Base-by-base conservation (phyloP, 1,140 invertebrate genomes). In the Drosophila elegans region DNA sequence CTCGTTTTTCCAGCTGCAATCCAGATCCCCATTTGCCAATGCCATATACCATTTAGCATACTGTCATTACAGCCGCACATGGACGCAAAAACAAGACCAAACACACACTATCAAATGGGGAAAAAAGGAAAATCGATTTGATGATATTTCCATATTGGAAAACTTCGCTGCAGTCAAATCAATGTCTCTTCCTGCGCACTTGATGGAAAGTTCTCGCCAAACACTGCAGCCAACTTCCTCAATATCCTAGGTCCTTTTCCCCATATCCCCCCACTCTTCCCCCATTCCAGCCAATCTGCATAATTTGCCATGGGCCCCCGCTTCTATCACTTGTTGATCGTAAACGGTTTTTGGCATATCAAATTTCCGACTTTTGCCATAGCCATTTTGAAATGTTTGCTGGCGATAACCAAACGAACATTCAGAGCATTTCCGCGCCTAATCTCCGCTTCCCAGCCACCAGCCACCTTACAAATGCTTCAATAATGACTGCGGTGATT, bases 251-350 rank as follows among this genome's bases (percentile, higher is more conserved):
- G 54, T 66, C 34, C 36, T 32, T 10, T 27, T 11, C 48, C n/a
- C 54, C n/a, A 25, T 10, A 60, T 32, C 13, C 25, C 5, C 48
- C 34, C 21, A 6, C 13, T 1, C 10, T 12, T 7, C n/a, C 10
- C 46, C 36, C 44, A 5, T 56, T 25, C 46, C 68, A 52, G 55
- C 34, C 75, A 66, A 86, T 86, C 82, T 78, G 46, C 82, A 86
- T 86, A 86, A 83, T 83, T 86, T 83, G 83, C 57, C 74, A 74
- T 13, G 46, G 13, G 55, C 34, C 49, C 42, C 42, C 38, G 25
- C 44, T 56, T 52, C 63, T 62, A 78, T 83, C 79, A 88, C 83
- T 88, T 88, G 83, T 88, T 88, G 83, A 86, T 88, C 83, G 72
- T 64, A 67, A 73, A 85, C 49, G 62, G 42, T 69, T 72, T 75